These are phyloP conservation scores for Zele albiditarsus DNA, from an alignment of 2,888 invertebrate genomes.

Conservation along the genomic window DNA sequence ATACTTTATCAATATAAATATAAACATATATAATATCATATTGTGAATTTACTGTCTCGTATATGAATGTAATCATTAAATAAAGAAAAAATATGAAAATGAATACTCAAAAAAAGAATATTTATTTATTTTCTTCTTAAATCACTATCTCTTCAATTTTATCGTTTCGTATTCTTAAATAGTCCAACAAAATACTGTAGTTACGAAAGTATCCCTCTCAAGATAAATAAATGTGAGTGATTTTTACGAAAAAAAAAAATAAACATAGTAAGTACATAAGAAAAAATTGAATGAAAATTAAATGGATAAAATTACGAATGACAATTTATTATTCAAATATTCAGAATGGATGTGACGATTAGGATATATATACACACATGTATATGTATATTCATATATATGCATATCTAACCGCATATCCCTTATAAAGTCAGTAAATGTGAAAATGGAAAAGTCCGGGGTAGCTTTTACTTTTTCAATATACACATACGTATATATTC, in stretches of 20 bases:
- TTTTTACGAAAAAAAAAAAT: background rate
- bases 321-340: conserved; percentile 26
- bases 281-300: background rate
- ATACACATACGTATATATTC: background rate
- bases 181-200: too few relatives aligned
- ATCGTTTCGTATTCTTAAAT: too few relatives aligned
- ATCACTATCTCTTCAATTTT: too few relatives aligned
- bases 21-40: background rate
- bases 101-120: background rate
- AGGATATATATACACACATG: background rate
- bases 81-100: background rate
- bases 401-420: background rate
- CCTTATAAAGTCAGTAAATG: conserved; percentile 10
- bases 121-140: too few relatives aligned
- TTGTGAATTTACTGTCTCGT: background rate
- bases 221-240: too few relatives aligned
- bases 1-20: background rate
- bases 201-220: too few relatives aligned
- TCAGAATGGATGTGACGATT: background rate
- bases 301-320: conserved; percentile 36
- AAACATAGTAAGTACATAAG: background rate
- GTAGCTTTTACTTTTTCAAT: conserved; percentile 13
- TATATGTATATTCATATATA: background rate
- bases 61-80: background rate
- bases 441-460: conserved; percentile 11